Conservation (phyloP, 2,113 vertebrate genomes). For the Tichodroma muraria region DNA sequence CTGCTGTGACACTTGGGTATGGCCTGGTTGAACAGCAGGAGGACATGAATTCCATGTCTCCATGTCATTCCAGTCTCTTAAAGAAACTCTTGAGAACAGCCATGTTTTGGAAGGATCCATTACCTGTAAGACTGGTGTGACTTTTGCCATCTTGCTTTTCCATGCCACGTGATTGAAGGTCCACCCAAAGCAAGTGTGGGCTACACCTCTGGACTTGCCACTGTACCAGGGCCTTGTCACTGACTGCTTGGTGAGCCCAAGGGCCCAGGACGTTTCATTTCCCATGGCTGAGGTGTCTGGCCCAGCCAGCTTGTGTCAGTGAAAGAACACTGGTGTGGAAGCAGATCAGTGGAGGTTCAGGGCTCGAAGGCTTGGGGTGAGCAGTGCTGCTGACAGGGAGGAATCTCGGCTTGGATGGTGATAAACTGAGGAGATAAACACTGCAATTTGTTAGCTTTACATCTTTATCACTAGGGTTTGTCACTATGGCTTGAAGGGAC, state of each 20-base stretch:
- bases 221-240: background rate
- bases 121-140: background rate
- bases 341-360: background rate
- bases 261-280: background rate
- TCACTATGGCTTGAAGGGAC: background rate
- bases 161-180: background rate
- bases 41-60: background rate
- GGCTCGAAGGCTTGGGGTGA: background rate
- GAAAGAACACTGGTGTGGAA: background rate
- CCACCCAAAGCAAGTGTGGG: background rate
- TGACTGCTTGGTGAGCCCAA: accelerated
- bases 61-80: background rate
- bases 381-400: background rate
- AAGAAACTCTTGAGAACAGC: background rate
- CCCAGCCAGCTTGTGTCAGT: background rate
- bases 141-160: background rate
- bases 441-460: background rate
- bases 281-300: background rate
- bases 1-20: background rate
- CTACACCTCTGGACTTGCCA: background rate
- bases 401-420: background rate
- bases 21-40: background rate
- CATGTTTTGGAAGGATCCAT: background rate
- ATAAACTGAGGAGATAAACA: background rate
- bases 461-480: background rate